Conservation (phyloP, 2,888 invertebrate species). For the Epinotia demarniana region DNA sequence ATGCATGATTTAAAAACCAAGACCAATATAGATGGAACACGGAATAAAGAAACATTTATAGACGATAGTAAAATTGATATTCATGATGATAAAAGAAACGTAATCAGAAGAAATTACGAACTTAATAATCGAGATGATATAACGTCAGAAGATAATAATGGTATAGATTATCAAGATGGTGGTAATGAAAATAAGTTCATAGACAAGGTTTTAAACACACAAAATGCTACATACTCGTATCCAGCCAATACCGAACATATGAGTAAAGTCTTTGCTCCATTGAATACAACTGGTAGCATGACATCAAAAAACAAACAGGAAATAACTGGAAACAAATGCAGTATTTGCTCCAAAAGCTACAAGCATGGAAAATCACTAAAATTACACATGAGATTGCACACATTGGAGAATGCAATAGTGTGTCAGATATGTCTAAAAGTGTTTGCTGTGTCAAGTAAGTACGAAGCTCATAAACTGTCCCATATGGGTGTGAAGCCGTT, state of each 20-base stretch:
- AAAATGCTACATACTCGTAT: not conserved
- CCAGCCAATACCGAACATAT: not conserved
- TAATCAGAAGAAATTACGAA: not conserved
- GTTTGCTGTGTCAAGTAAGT: conserved; percentile 52
- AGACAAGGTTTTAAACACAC: not conserved
- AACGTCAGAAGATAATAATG: not conserved
- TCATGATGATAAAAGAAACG: not conserved
- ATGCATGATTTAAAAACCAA: conserved; percentile 5
- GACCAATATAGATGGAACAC: not conserved
- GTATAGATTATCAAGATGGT: not conserved
- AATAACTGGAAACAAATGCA: not conserved
- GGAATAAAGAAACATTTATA: not conserved
- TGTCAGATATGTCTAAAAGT: conserved; percentile 46
- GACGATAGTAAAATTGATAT: not conserved
- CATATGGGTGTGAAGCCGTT: conserved; percentile 66
- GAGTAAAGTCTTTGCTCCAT: not conserved
- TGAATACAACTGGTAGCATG: not conserved
- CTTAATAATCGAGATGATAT: not conserved
- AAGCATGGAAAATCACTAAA: conserved; percentile 43
- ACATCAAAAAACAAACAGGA: conserved; percentile 6
- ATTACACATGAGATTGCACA: conserved; percentile 44
- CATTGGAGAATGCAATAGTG: conserved; percentile 19
- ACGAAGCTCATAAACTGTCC: conserved; percentile 61
- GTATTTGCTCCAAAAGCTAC: conserved; percentile 26
- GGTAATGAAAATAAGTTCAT: not conserved